phyloP scores from a whole-genome alignment of 1,140 invertebrate genomes.

The Adoxophyes honmai region DNA sequence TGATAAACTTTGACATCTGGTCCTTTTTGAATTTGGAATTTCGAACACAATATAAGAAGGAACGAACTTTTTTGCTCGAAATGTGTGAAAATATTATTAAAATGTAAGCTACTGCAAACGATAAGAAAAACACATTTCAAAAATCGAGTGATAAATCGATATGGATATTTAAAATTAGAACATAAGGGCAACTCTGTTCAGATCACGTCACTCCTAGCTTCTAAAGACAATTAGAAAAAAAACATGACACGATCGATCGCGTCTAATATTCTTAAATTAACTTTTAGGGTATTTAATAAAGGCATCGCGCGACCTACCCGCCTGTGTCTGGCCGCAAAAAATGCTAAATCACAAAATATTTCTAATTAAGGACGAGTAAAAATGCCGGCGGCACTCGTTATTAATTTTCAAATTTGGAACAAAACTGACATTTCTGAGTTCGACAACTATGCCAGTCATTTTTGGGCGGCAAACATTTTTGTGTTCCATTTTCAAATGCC shows the following conservation, averaged over 20 bases:
- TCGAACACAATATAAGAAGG: neutral
- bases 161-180: neutral
- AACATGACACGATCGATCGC: neutral
- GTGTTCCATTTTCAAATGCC: conserved; percentile 31
- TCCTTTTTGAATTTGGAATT: conserved; percentile 1
- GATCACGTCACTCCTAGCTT: neutral
- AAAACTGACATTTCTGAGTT: conserved; percentile 66
- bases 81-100: neutral
- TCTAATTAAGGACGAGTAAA: conserved; percentile 63
- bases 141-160: neutral
- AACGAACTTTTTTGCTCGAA: conserved; percentile 3
- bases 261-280: neutral
- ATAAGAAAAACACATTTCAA: too few relatives aligned
- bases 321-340: conserved; percentile 25
- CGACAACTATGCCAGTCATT: conserved; percentile 57
- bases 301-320: neutral
- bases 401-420: conserved; percentile 73
- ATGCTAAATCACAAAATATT: conserved; percentile 55
- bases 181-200: too few relatives aligned
- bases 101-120: neutral
- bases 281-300: conserved; percentile 7
- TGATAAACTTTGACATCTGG: conserved; percentile 4
- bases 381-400: conserved; percentile 48
- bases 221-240: conserved; percentile 1
- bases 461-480: conserved; percentile 42